These are phyloP conservation scores for Unio delphinus DNA, from an alignment of 2,888 invertebrate genomes.

Conservation along the genomic window DNA sequence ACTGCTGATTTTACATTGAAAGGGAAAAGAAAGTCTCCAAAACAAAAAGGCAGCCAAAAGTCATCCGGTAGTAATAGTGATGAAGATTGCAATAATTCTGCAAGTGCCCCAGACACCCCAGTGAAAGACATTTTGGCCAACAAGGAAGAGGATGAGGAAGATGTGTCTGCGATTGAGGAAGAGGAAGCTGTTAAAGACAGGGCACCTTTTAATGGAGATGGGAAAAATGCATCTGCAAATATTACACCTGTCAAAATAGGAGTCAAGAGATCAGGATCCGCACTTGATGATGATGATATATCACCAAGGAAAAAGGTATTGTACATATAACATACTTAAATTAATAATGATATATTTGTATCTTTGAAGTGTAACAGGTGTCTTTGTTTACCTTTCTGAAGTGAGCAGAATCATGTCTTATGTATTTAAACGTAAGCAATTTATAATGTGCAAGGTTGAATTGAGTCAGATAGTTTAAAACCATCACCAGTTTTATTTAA, in stretches of 20 bases:
- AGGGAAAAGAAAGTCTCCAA: conserved; percentile 25
- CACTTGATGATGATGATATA: not conserved
- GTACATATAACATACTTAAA: no score
- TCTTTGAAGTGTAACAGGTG: no score
- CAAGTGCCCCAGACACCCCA: not conserved
- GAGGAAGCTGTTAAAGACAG: no score
- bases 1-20: conserved; percentile 55
- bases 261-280: conserved; percentile 8
- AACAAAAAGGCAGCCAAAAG: conserved; percentile 12
- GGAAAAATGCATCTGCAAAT: conserved; percentile 8
- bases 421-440: no score
- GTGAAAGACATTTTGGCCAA: not conserved
- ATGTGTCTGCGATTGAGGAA: not conserved
- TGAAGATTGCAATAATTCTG: conserved; percentile 15
- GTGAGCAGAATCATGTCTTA: no score
- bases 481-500: no score
- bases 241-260: conserved; percentile 9
- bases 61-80: conserved; percentile 18
- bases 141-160: conserved; percentile 8
- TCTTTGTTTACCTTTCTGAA: no score
- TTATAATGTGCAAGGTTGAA: no score
- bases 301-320: conserved; percentile 7
- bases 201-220: not conserved
- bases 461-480: no score
- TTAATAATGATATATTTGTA: no score